A percentile compares a stretch with the other conserved stretches of the same genome.
Conservation (phyloP, 2,113 vertebrate species). For the Raja brachyura region DNA sequence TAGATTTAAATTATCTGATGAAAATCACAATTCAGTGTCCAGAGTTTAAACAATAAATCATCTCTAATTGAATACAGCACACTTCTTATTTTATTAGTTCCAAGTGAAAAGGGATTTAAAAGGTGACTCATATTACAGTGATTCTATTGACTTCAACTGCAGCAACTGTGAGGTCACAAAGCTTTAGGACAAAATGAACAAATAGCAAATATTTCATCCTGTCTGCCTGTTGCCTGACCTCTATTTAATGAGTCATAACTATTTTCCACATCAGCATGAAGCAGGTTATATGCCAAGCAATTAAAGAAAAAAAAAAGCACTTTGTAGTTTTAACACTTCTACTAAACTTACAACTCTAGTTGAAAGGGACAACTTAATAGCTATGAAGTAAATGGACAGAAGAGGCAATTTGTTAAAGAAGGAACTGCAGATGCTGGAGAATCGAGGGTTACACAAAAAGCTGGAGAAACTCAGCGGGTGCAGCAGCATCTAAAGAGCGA, state of each 20-base stretch:
- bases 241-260: neutral
- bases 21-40: neutral
- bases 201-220: neutral
- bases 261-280: neutral
- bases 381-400: neutral
- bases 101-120: neutral
- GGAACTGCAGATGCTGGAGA: too few relatives aligned
- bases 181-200: constrained; percentile 15
- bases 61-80: neutral
- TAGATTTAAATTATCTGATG: neutral
- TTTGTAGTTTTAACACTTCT: neutral
- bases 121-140: neutral
- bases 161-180: neutral
- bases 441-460: too few relatives aligned
- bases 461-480: too few relatives aligned
- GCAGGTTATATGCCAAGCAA: neutral
- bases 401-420: neutral
- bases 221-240: neutral
- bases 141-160: neutral
- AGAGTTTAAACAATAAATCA: neutral
- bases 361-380: neutral
- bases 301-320: neutral
- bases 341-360: neutral
- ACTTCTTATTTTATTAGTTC: neutral
- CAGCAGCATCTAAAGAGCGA: too few relatives aligned